Evolutionary conservation across 2,797 vertebrate species (phyloP), one percentile per base, ranked within the genome.

Genomic region (Cichlasoma orientale): DNA sequence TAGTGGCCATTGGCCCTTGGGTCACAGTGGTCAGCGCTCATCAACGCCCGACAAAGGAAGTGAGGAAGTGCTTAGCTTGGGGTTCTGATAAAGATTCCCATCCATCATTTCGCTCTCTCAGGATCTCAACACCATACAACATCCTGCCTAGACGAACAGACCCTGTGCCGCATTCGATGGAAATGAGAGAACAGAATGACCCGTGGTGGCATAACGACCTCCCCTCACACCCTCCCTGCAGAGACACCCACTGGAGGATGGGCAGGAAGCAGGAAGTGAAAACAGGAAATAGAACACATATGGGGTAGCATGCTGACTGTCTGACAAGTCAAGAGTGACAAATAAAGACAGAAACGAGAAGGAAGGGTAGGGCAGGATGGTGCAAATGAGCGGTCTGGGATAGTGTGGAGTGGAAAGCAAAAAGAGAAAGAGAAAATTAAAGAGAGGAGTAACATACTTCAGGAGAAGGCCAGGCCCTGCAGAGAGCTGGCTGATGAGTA

Each of bases 381-480:
- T 95, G 94, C 91, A 95, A 95, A 95, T 82, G 93, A 94, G 86
- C 87, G 80, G 66, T 59, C 79, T 78, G 78, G 92, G 95, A 95
- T 92, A 93, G 94, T 91, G 90, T 68, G 78, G 74, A 36, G 66
- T 29, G 73, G 70, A 88, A 80, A 86, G 59, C 86, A 83, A 73
- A 80, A 14, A 21, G 12, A 79, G 63, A 61, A 63, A 73, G 61
- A 83, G 52, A 78, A 82, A 74, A 71, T 73, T 54, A 87, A 73
- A 80, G 77, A 61, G 66, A 82, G 77, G 72, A 82, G 50, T 93
- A 95, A 98, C 97, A 90, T 98, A 97, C 97, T 98, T 98, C 96
- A 98, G 96, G 97, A 97, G 97, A 98, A 98, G 95, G 97, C 96
- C 96, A 99, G 96, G 95, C 97, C 97, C 91, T 96, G 97, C 95